phyloP scores from a whole-genome alignment of 2,888 invertebrate genomes.

The Euplagia quadripunctaria region DNA sequence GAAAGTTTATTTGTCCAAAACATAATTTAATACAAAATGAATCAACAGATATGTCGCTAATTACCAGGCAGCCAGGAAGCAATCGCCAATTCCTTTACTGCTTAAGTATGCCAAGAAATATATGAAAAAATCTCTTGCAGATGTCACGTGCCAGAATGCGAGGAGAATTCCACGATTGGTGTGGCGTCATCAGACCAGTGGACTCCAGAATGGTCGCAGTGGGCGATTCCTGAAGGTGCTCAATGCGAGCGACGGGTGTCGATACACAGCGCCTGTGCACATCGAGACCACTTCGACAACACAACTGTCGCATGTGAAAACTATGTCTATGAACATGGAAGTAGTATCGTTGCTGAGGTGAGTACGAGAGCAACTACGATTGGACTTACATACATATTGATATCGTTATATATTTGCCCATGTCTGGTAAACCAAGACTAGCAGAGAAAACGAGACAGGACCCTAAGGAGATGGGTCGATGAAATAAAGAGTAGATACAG shows the following conservation, averaged over 20 bases:
- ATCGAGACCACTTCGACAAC: slow-evolving; percentile 71
- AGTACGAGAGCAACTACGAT: slow-evolving; percentile 1
- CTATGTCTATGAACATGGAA: slow-evolving; percentile 81
- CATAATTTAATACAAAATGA: too few species aligned
- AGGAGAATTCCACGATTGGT: slow-evolving; percentile 61
- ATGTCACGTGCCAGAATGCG: slow-evolving; percentile 86
- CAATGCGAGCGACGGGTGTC: slow-evolving; percentile 65
- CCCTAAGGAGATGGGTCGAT: too few species aligned
- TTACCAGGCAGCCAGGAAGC: too few species aligned
- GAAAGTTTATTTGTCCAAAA: too few species aligned
- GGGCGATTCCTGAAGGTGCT: slow-evolving; percentile 66
- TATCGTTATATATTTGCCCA: too few species aligned
- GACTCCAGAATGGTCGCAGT: slow-evolving; percentile 62
- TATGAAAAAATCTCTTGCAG: slow-evolving; percentile 55
- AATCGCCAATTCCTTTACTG: background rate
- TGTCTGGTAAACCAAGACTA: too few species aligned
- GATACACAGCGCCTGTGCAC: slow-evolving; percentile 61
- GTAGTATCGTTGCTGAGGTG: slow-evolving; percentile 87
- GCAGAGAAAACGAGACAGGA: too few species aligned
- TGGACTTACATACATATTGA: background rate
- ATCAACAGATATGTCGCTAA: too few species aligned
- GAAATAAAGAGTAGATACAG: too few species aligned
- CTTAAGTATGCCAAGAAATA: too few species aligned
- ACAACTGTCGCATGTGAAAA: slow-evolving; percentile 68
- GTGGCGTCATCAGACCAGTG: slow-evolving; percentile 55